Evolutionary conservation across 2,797 vertebrate species (phyloP), one percentile per base, ranked within the genome.

Genomic region (Argentina silus): DNA sequence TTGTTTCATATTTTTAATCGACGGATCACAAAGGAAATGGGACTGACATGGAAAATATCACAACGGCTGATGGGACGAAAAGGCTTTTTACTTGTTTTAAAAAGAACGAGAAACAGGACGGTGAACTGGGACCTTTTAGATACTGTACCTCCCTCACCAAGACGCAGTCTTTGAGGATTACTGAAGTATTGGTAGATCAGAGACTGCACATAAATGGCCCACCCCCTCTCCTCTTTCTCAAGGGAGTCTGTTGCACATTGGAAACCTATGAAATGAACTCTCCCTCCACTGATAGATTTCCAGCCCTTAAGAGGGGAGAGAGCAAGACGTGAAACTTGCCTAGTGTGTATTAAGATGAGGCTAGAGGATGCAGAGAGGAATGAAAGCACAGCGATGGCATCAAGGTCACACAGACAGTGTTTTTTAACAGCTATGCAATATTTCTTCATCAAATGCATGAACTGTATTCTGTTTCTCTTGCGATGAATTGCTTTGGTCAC

Each of bases 371-470:
- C 8, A 81, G 73, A 66, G 83, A 83, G 76, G 71, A 84, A 76
- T 78, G 78, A 86, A 90, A 86, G 80, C 88, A 90, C 92, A 90
- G 85, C 66, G 72, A 64, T 81, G 79, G 69, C 78, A 84, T 83
- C 80, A 83, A 87, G 79, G 81, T 84, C 83, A 83, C 83, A 77
- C 83, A 89, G 79, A 92, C 60, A 63, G 75, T 87, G 73, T 90
- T 90, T 85, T 88, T 80, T 93, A 93, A 51, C 74, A 95, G 93
- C 94, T 94, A 94, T 95, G 94, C 94, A 96, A 91, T 93, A 90
- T 93, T 88, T 90, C 77, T 85, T 78, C 75, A 90, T 77, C 82
- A 89, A 86, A 82, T 86, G 92, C 92, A 93, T 92, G 89, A 85
- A 85, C 83, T 78, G 51, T 76, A 79, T 83, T 74, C 70, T 82